Conservation (phyloP, 2,797 vertebrate species). For the Hozukius guyotensis region DNA sequence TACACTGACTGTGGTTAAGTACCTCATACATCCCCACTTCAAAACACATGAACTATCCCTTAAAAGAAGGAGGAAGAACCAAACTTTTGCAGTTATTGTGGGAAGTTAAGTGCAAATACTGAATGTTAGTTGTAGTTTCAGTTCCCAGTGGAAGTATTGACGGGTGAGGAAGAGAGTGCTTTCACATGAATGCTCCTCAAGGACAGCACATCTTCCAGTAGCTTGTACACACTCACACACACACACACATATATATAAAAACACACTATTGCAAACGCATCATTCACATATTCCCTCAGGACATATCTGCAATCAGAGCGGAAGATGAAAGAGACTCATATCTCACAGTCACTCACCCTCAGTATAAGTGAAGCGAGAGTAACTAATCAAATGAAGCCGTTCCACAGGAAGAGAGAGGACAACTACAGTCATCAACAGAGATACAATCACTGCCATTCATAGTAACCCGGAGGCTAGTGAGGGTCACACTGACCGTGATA, state of each 20-base stretch:
- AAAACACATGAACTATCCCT: background rate
- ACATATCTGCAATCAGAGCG: constrained; percentile 66
- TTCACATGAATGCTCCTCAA: constrained; percentile 22
- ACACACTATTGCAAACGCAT: constrained; percentile 3
- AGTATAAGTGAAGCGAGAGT: constrained; percentile 38
- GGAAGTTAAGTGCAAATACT: background rate
- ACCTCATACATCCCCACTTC: background rate
- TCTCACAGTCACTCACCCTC: constrained; percentile 56
- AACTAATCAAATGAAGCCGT: constrained; percentile 46
- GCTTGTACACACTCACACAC: constrained; percentile 1
- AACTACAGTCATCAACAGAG: constrained; percentile 44
- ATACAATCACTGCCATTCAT: constrained; percentile 69
- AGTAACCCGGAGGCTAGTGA: constrained; percentile 3
- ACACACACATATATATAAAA: background rate
- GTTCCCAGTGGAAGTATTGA: background rate
- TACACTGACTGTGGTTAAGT: background rate
- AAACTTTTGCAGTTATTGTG: background rate
- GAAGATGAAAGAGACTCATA: constrained; percentile 64
- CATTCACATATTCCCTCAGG: constrained; percentile 43
- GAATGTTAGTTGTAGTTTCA: background rate
- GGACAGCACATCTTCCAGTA: background rate
- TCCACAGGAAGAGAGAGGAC: constrained; percentile 47
- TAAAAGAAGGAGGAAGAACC: background rate
- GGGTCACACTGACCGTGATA: constrained; percentile 19
- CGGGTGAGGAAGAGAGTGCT: background rate